Conservation (phyloP, 2,888 invertebrate genomes). For the Pedicia rivosa region DNA sequence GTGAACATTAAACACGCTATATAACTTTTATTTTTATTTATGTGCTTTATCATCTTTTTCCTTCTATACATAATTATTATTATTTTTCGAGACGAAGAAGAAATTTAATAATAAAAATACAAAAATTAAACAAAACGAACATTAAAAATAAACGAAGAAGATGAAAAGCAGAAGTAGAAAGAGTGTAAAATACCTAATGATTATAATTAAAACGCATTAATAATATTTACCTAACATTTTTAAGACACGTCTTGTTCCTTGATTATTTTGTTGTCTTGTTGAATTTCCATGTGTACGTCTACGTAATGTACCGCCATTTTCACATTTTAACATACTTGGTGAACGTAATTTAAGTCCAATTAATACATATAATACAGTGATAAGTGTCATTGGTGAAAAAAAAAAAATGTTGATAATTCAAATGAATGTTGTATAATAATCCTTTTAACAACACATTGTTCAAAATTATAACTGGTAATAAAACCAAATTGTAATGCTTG, state of each 20-base stretch:
- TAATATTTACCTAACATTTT: slow-evolving; percentile 40
- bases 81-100: too few relatives aligned
- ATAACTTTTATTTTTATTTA: too few relatives aligned
- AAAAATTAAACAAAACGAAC: too few relatives aligned
- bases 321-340: slow-evolving; percentile 32
- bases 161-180: too few relatives aligned
- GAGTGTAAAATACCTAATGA: too few relatives aligned
- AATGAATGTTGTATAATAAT: slow-evolving; percentile 35
- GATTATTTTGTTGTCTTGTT: slow-evolving; percentile 8
- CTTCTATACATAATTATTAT: too few relatives aligned
- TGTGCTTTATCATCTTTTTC: too few relatives aligned
- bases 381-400: slow-evolving; percentile 78
- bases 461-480: slow-evolving; percentile 18
- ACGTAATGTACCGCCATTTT: slow-evolving; percentile 18
- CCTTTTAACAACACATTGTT: slow-evolving; percentile 24
- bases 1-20: too few relatives aligned
- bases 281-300: slow-evolving; percentile 9
- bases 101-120: too few relatives aligned
- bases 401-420: slow-evolving; percentile 48
- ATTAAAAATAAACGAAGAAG: too few relatives aligned
- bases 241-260: slow-evolving; percentile 31
- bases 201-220: too few relatives aligned
- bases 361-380: slow-evolving; percentile 64
- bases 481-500: slow-evolving; percentile 65
- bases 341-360: slow-evolving; percentile 52